Evolutionary conservation across 1,140 invertebrate species (phyloP), one percentile per base, ranked within the genome.

Genomic region (Drosophila willistoni): DNA sequence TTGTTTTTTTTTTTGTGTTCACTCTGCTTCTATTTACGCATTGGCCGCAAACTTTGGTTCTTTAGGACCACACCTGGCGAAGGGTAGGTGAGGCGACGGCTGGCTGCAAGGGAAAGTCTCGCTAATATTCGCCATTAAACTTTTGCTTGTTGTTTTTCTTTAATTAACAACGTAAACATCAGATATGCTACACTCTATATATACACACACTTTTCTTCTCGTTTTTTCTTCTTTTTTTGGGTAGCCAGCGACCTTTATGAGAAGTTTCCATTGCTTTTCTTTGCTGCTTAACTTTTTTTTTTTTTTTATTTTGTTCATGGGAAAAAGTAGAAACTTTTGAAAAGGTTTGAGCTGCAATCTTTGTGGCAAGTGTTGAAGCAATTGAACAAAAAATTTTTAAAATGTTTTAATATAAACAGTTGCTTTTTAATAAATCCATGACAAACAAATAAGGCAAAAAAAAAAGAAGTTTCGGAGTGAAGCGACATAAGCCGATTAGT

Each of bases 111-210:
- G 44, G 44, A 51, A 51, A 51, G 44, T 61, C 68, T 73, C 73
- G 80, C 84, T 87, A 87, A 87, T 87, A 87, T 87, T 87, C 84
- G 84, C 84, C 84, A 87, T 89, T 87, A 87, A 87, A 87, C 84
- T 87, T 89, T 87, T 89, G 84, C 84, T 87, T 87, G 84, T 87
- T 89, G 84, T 87, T 89, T 87, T 87, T 87, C 84, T 87, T 87
- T 87, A 87, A 87, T 87, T 87, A 87, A 87, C 84, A 87, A 87
- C 85, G 77, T 81, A 87, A 87, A 87, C 84, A 87, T 87, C 81
- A 89, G 84, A 87, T 87, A 90, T 78, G 81, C 84, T 86, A 79
- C 81, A 51, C 9, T 51, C 19, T n/a, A 51, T 51, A 47, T 47
- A 47, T 47, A 47, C 17, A 22, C 61, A 22, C 51, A 54, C 41